A percentile compares a stretch with the other conserved stretches of the same genome.
Conservation (phyloP, 1,140 invertebrate genomes). For the Drosophila punjabiensis region DNA sequence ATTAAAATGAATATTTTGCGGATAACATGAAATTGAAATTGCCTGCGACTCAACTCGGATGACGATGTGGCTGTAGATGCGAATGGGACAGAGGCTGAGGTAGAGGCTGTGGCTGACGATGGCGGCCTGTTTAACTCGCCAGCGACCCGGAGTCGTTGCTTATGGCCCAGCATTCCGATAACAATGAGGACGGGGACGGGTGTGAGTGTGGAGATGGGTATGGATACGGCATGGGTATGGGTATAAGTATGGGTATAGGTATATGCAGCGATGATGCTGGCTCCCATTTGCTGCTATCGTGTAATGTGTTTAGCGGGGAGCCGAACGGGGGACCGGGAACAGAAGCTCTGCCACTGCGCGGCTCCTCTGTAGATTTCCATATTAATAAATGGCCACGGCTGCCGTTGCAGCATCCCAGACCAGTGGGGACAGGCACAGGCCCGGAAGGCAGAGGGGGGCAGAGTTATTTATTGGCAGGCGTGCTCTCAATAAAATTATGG, state of each 20-base stretch:
- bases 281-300: slow-evolving; percentile 82
- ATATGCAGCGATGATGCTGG: slow-evolving; percentile 43
- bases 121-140: slow-evolving; percentile 57
- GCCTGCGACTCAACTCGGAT: slow-evolving; percentile 60
- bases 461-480: slow-evolving; percentile 83
- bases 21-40: slow-evolving; percentile 85
- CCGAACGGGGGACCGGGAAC: slow-evolving; percentile 29
- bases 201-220: slow-evolving; percentile 2
- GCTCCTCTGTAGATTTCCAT: slow-evolving; percentile 83
- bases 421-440: neutral
- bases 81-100: neutral
- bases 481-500: slow-evolving; percentile 84
- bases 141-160: slow-evolving; percentile 53
- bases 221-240: neutral
- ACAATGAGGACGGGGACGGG: slow-evolving; percentile 60
- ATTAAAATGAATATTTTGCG: slow-evolving; percentile 85
- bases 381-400: slow-evolving; percentile 79
- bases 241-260: slow-evolving; percentile 2
- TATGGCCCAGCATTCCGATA: slow-evolving; percentile 75
- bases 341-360: slow-evolving; percentile 63
- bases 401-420: slow-evolving; percentile 29
- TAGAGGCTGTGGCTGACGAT: slow-evolving; percentile 20
- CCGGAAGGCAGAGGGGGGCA: slow-evolving; percentile 6
- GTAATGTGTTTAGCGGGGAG: slow-evolving; percentile 77
- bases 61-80: slow-evolving; percentile 31